phyloP scores from a whole-genome alignment of 2,113 vertebrate genomes.

The Neopipo cinnamomea region DNA sequence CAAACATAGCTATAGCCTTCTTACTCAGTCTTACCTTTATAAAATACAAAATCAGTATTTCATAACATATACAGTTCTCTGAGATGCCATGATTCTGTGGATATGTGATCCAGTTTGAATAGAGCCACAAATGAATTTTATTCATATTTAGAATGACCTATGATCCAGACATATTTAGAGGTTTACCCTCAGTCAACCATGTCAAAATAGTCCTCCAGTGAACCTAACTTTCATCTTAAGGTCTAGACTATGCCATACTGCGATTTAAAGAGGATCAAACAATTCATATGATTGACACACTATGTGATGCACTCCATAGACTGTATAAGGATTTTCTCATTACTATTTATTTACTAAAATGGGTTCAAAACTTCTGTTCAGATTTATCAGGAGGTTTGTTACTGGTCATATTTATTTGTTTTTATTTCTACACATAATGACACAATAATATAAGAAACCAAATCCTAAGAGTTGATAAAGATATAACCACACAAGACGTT shows the following conservation, averaged over 20 bases:
- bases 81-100: neutral
- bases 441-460: neutral
- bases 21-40: neutral
- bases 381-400: neutral
- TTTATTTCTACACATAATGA: neutral
- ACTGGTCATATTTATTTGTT: neutral
- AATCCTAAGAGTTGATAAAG: neutral
- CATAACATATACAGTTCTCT: neutral
- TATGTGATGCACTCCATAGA: neutral
- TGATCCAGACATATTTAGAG: neutral
- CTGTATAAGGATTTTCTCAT: neutral
- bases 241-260: neutral
- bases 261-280: neutral
- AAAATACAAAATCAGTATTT: neutral
- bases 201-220: neutral
- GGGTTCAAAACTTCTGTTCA: neutral
- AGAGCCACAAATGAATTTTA: neutral
- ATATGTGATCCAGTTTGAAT: neutral
- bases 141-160: neutral
- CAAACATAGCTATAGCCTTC: neutral
- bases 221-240: neutral
- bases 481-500: neutral
- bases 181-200: neutral
- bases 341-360: neutral
- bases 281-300: neutral